phyloP scores from a whole-genome alignment of 1,140 invertebrate genomes.

The Nomia melanderi region DNA sequence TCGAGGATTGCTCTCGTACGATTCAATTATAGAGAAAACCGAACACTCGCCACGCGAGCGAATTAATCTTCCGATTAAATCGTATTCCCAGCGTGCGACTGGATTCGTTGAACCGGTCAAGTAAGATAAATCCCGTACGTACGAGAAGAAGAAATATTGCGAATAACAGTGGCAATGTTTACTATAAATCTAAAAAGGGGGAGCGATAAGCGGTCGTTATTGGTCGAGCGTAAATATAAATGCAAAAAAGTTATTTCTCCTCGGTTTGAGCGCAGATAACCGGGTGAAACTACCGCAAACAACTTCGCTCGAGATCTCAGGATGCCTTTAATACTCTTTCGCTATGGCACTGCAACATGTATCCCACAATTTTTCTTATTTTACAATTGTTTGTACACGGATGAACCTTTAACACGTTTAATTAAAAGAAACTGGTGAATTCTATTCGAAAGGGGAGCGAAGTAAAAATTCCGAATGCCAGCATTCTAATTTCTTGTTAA shows the following conservation, averaged over 20 bases:
- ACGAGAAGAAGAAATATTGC: neutral
- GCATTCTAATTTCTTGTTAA: no score
- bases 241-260: neutral
- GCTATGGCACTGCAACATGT: no score
- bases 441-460: no score
- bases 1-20: no score
- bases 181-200: conserved; percentile 24
- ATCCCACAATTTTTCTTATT: neutral
- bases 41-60: no score
- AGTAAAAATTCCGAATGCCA: no score
- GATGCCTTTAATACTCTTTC: neutral
- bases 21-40: no score
- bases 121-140: neutral
- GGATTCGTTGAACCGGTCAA: conserved; percentile 6
- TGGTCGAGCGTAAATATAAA: conserved; percentile 22
- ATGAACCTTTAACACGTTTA: neutral
- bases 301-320: neutral
- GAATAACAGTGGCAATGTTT: conserved; percentile 52
- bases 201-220: conserved; percentile 12
- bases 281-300: neutral
- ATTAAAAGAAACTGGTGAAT: neutral
- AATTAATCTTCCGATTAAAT: conserved; percentile 22
- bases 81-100: neutral
- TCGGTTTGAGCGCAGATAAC: neutral
- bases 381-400: neutral